Evolutionary conservation across 37 sponge, comb jelly and placozoan genomes (phyloP).

Genomic region (Oopsacas minuta): DNA sequence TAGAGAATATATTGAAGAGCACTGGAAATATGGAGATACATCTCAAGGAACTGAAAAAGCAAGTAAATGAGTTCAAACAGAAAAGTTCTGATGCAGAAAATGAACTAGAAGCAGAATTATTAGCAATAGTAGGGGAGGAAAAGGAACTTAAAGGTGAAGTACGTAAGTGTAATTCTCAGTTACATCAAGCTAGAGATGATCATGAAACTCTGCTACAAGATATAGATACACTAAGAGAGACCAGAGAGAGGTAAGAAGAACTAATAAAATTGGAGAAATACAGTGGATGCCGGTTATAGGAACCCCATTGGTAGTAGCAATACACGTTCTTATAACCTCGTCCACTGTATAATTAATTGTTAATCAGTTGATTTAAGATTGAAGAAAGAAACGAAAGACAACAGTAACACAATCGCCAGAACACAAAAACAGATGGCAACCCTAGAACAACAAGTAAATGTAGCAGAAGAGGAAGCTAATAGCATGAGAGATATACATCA

Average conservation of each 20-base stretch:
- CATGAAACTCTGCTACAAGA: neutral
- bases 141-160: neutral
- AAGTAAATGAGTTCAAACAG: neutral
- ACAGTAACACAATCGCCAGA: neutral
- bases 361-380: neutral
- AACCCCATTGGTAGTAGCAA: too few relatives aligned
- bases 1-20: neutral
- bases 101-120: neutral
- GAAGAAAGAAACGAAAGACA: conserved; percentile 9
- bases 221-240: neutral
- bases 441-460: neutral
- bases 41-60: neutral
- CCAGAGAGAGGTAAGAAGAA: neutral
- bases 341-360: neutral
- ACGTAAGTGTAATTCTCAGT: neutral
- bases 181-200: neutral
- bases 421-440: neutral
- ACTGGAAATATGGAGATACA: neutral
- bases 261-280: too few relatives aligned
- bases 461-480: neutral
- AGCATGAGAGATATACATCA: neutral
- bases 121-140: neutral
- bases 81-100: neutral
- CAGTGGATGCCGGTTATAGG: too few relatives aligned
- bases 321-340: neutral